phyloP scores from a whole-genome alignment of 2,113 vertebrate species.

The Fulmarus glacialis region DNA sequence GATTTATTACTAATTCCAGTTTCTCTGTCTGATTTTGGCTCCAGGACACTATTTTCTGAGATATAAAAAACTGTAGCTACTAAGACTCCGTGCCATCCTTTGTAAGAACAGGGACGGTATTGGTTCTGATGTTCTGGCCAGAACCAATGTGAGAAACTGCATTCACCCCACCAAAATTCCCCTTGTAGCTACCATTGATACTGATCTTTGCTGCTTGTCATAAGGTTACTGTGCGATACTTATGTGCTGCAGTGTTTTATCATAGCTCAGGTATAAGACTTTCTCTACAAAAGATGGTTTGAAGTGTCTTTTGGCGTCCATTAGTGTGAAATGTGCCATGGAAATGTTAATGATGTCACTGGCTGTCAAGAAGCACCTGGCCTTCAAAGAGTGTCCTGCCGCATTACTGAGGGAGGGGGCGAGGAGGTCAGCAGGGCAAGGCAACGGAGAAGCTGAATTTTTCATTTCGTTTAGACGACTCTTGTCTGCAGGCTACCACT shows the following conservation, averaged over 20 bases:
- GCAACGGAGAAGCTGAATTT: background rate
- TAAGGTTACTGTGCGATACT: background rate
- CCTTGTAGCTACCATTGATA: background rate
- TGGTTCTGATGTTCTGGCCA: background rate
- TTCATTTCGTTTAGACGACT: background rate
- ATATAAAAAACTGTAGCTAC: background rate
- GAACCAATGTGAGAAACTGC: background rate
- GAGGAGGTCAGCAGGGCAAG: background rate
- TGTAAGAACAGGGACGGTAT: background rate
- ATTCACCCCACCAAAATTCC: background rate
- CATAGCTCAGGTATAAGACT: background rate
- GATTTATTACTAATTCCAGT: background rate
- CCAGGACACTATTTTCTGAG: background rate
- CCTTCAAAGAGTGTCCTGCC: background rate
- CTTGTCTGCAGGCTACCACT: background rate
- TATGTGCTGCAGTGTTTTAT: background rate
- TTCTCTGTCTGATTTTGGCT: background rate
- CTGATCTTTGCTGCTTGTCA: background rate
- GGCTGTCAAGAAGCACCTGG: background rate
- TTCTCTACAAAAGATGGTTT: background rate
- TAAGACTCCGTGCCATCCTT: background rate
- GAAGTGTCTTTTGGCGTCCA: slow-evolving; percentile 9
- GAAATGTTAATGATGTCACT: slow-evolving; percentile 13
- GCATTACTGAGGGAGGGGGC: background rate
- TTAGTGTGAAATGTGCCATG: background rate